These are phyloP conservation scores for Ciconia maguari DNA, from an alignment of 2,113 vertebrate species.

Conservation along the genomic window DNA sequence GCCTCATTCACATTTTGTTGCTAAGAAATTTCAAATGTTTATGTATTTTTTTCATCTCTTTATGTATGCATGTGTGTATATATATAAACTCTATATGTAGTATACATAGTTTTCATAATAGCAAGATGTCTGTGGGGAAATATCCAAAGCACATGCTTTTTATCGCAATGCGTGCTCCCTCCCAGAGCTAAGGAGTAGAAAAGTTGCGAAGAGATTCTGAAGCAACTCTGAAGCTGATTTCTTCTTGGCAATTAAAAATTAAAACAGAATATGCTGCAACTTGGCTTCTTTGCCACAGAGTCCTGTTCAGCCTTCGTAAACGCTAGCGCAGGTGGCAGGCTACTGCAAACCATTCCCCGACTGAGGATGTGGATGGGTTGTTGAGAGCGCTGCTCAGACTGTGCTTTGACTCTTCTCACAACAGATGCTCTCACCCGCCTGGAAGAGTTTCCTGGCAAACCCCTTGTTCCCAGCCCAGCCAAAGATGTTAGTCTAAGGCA, in stretches of 20 bases:
- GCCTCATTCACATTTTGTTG: conserved; percentile 29
- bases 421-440: too few species aligned
- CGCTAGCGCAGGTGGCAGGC: rapidly evolving
- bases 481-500: neutral
- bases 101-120: rapidly evolving
- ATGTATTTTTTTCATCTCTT: neutral
- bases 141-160: neutral
- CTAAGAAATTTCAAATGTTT: neutral
- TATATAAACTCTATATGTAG: rapidly evolving
- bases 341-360: neutral
- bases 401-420: too few species aligned
- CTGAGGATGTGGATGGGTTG: neutral
- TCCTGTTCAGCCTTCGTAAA: neutral
- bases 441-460: too few species aligned
- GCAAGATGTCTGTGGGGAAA: neutral
- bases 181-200: neutral
- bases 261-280: neutral
- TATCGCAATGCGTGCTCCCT: rapidly evolving
- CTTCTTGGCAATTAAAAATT: neutral
- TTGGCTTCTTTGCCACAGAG: neutral
- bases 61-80: rapidly evolving
- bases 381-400: neutral
- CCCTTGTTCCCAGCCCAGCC: neutral
- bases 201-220: neutral
- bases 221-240: neutral